A percentile compares a stretch with the other conserved stretches of the same genome.
phyloP scores from a whole-genome alignment of 2,797 vertebrate species.

The Microctenopoma stevenorrisi region DNA sequence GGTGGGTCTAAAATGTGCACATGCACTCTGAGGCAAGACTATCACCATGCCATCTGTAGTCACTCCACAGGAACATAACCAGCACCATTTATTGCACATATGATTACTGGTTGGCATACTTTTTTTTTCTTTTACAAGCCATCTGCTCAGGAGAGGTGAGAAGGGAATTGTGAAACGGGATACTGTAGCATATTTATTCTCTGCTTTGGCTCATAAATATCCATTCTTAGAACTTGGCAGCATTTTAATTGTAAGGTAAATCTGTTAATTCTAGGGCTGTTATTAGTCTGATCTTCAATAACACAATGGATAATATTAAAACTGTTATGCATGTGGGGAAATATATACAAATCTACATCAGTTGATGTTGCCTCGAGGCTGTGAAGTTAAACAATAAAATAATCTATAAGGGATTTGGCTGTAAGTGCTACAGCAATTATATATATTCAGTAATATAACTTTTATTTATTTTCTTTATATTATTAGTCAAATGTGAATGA shows the following conservation, averaged over 20 bases:
- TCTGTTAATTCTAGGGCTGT: slow-evolving; percentile 32
- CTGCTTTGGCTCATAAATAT: slow-evolving; percentile 61
- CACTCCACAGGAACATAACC: slow-evolving; percentile 84
- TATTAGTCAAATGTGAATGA: slow-evolving; percentile 8
- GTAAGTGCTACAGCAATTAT: too few species aligned
- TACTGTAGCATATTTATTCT: slow-evolving; percentile 67
- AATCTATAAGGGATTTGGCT: too few species aligned
- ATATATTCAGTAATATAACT: too few species aligned
- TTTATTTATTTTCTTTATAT: neutral
- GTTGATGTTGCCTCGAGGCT: slow-evolving; percentile 2
- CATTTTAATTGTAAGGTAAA: slow-evolving; percentile 45
- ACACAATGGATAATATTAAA: slow-evolving; percentile 12
- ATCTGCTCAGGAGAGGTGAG: slow-evolving; percentile 82
- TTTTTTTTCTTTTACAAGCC: slow-evolving; percentile 78
- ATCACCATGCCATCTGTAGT: slow-evolving; percentile 85
- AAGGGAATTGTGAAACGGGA: slow-evolving; percentile 67
- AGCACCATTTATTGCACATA: slow-evolving; percentile 87
- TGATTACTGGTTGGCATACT: slow-evolving; percentile 79
- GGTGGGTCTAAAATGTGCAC: slow-evolving; percentile 73
- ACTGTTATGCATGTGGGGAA: neutral
- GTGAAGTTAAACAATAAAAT: neutral
- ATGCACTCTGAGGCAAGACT: slow-evolving; percentile 68
- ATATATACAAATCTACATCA: neutral
- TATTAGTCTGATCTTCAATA: slow-evolving; percentile 9
- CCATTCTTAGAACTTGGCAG: slow-evolving; percentile 39